Evolutionary conservation across 1,140 invertebrate species (phyloP).

Genomic region (Reticulitermes speratus): DNA sequence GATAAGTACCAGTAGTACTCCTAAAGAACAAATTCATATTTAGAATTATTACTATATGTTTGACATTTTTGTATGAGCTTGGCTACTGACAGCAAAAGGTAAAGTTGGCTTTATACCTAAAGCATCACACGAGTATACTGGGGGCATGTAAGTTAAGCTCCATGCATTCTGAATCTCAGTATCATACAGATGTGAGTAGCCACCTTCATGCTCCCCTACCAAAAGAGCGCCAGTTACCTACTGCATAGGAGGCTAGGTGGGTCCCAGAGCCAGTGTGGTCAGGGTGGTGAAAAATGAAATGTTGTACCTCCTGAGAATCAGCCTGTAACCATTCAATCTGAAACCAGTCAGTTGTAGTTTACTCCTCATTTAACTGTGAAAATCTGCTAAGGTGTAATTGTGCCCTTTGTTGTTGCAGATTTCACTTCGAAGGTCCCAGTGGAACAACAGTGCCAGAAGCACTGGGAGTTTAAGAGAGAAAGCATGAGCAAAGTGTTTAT

Average conservation of each 20-base stretch:
- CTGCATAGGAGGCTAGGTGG: not conserved
- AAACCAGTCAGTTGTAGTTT: not conserved
- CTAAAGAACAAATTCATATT: no score
- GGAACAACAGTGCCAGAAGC: slow-evolving; percentile 68
- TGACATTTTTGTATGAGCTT: no score
- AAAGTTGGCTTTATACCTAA: no score
- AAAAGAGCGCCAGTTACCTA: not conserved
- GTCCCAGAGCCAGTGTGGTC: not conserved
- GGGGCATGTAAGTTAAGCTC: not conserved
- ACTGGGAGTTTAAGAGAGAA: slow-evolving; percentile 47
- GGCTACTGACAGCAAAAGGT: no score
- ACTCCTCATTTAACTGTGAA: slow-evolving; percentile 20
- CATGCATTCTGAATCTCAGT: not conserved
- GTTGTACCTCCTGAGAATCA: slow-evolving; percentile 15
- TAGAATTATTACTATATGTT: no score
- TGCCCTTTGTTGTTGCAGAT: slow-evolving; percentile 51
- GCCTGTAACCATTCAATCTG: slow-evolving; percentile 16
- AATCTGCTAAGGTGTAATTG: slow-evolving; percentile 28
- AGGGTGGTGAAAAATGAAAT: not conserved
- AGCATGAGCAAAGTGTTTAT: not conserved
- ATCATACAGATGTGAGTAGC: not conserved
- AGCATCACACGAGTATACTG: no score
- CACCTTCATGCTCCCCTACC: not conserved
- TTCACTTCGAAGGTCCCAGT: slow-evolving; percentile 76
- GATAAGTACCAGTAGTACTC: no score